phyloP scores from a whole-genome alignment of 2,888 invertebrate species.

The Caenorhabditis macrosperma region DNA sequence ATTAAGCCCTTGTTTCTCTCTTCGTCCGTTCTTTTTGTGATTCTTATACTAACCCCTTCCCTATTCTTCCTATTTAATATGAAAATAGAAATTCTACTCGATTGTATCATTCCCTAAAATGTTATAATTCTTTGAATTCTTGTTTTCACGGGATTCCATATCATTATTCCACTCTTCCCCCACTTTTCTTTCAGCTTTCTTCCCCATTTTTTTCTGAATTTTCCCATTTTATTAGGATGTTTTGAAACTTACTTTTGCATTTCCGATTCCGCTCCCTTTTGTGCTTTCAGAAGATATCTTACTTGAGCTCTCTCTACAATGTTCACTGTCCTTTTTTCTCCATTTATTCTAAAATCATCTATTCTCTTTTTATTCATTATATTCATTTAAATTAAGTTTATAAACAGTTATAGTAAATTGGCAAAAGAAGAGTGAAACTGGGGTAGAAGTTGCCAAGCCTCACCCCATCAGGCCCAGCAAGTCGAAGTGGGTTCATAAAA shows the following conservation, averaged over 20 bases:
- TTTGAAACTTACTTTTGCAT: constrained; percentile 13
- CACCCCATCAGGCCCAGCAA: too few relatives aligned
- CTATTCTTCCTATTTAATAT: neutral
- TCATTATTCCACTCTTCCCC: constrained; percentile 26
- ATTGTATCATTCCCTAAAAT: constrained; percentile 37
- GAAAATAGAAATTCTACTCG: constrained; percentile 44
- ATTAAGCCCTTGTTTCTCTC: too few relatives aligned
- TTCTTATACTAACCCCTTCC: constrained; percentile 7
- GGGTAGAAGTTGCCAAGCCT: too few relatives aligned
- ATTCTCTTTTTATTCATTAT: neutral
- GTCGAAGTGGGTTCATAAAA: too few relatives aligned
- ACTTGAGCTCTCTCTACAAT: constrained; percentile 25
- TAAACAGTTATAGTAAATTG: too few relatives aligned
- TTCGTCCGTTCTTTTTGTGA: too few relatives aligned
- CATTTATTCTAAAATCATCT: neutral
- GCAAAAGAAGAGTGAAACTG: too few relatives aligned
- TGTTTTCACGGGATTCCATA: constrained; percentile 48
- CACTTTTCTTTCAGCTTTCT: constrained; percentile 27
- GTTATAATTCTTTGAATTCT: constrained; percentile 49
- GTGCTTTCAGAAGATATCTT: constrained; percentile 17
- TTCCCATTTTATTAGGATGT: neutral
- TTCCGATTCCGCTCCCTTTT: constrained; percentile 9
- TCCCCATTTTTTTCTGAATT: constrained; percentile 34
- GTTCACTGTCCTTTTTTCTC: constrained; percentile 5
- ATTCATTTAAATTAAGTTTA: neutral